A percentile compares a stretch with the other conserved stretches of the same genome.
Conservation (phyloP, 2,888 invertebrate genomes). For the Sinhomidia bicolor region DNA sequence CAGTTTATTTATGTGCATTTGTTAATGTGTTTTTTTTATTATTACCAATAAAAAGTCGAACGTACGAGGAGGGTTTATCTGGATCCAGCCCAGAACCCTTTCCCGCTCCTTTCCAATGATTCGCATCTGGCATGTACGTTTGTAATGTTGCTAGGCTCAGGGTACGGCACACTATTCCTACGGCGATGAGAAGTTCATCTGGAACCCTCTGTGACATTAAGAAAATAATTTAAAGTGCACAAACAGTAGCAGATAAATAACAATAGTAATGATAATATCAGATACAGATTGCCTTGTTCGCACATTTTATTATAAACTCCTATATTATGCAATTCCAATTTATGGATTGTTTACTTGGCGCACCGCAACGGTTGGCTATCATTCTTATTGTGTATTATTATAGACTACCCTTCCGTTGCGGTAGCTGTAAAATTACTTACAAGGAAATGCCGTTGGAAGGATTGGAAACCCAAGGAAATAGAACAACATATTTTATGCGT, state of each 20-base stretch:
- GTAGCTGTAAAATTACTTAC: not conserved
- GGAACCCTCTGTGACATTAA: constrained; percentile 85
- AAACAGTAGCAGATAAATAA: not conserved
- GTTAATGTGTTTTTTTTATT: constrained; percentile 45
- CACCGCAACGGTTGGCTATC: too few species aligned
- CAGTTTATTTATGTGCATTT: constrained; percentile 11
- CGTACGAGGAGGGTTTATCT: constrained; percentile 85
- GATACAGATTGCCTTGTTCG: not conserved
- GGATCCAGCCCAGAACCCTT: constrained; percentile 82
- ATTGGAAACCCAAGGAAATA: too few species aligned
- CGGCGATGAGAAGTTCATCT: constrained; percentile 87
- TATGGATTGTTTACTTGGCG: not conserved
- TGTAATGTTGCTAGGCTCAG: constrained; percentile 90
- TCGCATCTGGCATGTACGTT: constrained; percentile 89
- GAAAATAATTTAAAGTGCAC: constrained; percentile 2
- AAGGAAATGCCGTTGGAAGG: too few species aligned
- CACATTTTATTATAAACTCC: not conserved
- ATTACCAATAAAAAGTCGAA: constrained; percentile 88
- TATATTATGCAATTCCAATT: constrained; percentile 40
- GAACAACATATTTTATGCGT: too few species aligned
- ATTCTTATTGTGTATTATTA: too few species aligned
- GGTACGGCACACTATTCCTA: constrained; percentile 89
- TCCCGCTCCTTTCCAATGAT: constrained; percentile 85
- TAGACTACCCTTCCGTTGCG: too few species aligned
- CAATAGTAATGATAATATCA: not conserved